Conservation (phyloP, 2,797 vertebrate species). For the Amblyopsis hoosieri region DNA sequence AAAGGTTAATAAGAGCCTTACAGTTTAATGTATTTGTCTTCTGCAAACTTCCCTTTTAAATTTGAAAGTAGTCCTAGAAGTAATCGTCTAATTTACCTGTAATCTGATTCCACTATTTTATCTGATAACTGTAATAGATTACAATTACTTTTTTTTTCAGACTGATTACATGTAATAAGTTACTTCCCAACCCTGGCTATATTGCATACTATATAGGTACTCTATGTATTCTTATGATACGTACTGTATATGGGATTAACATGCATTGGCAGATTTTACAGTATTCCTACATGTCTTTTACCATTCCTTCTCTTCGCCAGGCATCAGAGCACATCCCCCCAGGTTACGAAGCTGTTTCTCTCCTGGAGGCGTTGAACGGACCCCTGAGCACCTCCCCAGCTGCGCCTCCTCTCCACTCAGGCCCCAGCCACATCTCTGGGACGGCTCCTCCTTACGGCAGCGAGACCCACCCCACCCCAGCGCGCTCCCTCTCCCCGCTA, state of each 20-base stretch:
- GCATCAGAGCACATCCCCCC: conserved; percentile 93
- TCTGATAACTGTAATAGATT: too few relatives aligned
- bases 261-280: neutral
- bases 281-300: neutral
- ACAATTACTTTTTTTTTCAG: too few relatives aligned
- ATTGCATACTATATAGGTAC: too few relatives aligned
- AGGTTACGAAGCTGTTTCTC: conserved; percentile 93
- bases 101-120: too few relatives aligned
- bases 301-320: conserved; percentile 63
- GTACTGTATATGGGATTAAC: neutral
- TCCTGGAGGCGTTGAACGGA: conserved; percentile 95
- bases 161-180: too few relatives aligned
- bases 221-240: too few relatives aligned
- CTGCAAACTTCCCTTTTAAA: too few relatives aligned
- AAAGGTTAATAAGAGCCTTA: too few relatives aligned
- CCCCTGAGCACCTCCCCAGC: conserved; percentile 86
- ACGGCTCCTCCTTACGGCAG: conserved; percentile 84
- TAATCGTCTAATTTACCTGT: too few relatives aligned
- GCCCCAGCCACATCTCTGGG: conserved; percentile 78
- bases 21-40: too few relatives aligned
- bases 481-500: conserved; percentile 83
- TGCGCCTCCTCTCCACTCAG: conserved; percentile 81
- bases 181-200: too few relatives aligned
- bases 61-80: too few relatives aligned
- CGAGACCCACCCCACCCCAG: conserved; percentile 80